These are phyloP conservation scores for Clarias gariepinus DNA, from an alignment of 2,113 vertebrate species.

Conservation along the genomic window DNA sequence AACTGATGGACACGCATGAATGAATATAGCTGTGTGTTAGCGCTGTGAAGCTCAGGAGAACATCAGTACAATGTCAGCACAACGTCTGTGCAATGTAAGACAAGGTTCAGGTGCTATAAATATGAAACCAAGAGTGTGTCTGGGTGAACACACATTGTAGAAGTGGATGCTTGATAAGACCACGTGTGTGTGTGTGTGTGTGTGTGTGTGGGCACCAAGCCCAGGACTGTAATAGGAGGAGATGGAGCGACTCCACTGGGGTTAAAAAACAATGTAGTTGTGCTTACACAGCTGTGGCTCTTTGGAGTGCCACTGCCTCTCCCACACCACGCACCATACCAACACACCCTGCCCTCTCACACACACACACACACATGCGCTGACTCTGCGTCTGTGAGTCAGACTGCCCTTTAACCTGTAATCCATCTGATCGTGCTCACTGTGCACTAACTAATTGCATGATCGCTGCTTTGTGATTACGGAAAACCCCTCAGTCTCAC, in stretches of 20 bases:
- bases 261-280: slow-evolving; percentile 64
- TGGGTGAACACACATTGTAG: neutral
- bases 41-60: neutral
- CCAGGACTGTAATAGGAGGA: slow-evolving; percentile 52
- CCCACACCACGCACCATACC: slow-evolving; percentile 43
- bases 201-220: slow-evolving; percentile 46
- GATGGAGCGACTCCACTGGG: slow-evolving; percentile 56
- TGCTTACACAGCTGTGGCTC: slow-evolving; percentile 72
- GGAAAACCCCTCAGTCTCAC: neutral
- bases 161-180: neutral
- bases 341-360: slow-evolving; percentile 48
- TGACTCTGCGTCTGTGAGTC: neutral
- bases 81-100: neutral
- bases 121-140: neutral
- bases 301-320: slow-evolving; percentile 61
- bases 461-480: neutral
- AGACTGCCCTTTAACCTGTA: slow-evolving; percentile 38
- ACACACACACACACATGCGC: slow-evolving; percentile 44
- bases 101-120: neutral
- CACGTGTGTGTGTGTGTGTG: slow-evolving; percentile 26
- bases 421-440: slow-evolving; percentile 19
- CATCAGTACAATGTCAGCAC: neutral
- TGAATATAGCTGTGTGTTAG: neutral
- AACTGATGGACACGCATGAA: neutral
- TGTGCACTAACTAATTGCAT: slow-evolving; percentile 21